These are phyloP conservation scores for Syrista parreyssii DNA, from an alignment of 2,888 invertebrate genomes.

Conservation along the genomic window DNA sequence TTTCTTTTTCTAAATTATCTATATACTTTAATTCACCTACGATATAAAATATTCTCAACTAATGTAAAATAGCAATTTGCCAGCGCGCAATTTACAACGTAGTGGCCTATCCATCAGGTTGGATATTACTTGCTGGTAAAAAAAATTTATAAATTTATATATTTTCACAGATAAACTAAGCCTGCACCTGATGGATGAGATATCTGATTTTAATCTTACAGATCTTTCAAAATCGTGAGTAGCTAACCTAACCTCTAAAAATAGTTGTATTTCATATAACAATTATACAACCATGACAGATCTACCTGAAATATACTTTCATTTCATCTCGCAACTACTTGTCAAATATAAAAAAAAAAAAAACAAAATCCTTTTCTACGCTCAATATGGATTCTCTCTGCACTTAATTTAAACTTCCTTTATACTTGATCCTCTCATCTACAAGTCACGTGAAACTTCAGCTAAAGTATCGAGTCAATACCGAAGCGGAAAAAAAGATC, in stretches of 20 bases:
- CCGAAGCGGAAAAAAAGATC: background rate
- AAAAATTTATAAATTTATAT: background rate
- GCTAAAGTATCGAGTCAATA: background rate
- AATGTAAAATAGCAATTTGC: background rate
- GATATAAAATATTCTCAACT: background rate
- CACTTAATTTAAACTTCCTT: background rate
- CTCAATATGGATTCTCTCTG: background rate
- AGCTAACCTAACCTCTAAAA: background rate
- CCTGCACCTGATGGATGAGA: background rate
- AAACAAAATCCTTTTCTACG: background rate
- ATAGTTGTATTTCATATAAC: background rate
- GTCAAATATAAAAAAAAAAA: background rate
- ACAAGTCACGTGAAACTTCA: background rate
- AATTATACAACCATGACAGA: too few species aligned
- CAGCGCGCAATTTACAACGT: background rate
- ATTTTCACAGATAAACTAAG: background rate
- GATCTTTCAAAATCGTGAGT: background rate
- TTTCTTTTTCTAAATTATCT: background rate
- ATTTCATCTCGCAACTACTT: background rate
- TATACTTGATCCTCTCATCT: background rate
- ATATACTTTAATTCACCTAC: background rate
- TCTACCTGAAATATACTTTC: too few species aligned
- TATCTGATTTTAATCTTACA: background rate
- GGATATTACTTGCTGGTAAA: background rate
- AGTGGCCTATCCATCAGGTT: background rate